Base-by-base conservation (phyloP, 2,113 vertebrate species). In the Malurus elegans region DNA sequence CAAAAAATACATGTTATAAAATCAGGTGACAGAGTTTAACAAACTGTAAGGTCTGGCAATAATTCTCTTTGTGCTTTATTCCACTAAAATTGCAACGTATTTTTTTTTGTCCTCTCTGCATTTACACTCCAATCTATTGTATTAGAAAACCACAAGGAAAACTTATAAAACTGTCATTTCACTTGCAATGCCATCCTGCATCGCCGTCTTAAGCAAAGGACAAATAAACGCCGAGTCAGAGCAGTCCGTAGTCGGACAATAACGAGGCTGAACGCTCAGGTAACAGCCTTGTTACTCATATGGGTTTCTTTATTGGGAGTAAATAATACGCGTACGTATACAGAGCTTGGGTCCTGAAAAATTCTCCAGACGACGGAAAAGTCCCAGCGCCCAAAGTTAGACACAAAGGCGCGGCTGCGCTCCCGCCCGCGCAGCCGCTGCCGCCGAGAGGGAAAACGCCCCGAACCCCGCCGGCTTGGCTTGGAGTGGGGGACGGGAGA, bases 361-460 rank as follows among this genome's bases (percentile, higher is more conserved):
- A 53, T 44, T 31, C 36, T 50, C 16, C 29, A 48, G 64, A 65
- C 69, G 10, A 51, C 89, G 67, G 65, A 48, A 14, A 88, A 80
- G 90, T 93, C 93, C 48, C 71, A 20, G 42, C 74, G 66, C 94
- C 93, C 58, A 47, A 97, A 98, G 97, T 98, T 97, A 89, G 93
- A 93, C 89, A 98, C 97, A 98, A 98, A 97, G 96, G 96, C 88
- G 40, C 62, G 44, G 92, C 95, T 51, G 82, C 79, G 4, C 51
- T 74, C 53, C 85, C 25, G 24, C 84, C 53, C 69, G 26, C 42
- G 56, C 60, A 60, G 74, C 1, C 53, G 31, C 16, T 26, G 84
- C 62, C 47, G 25, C 71, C 36, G 4, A 18, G 23, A 67, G 45
- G 58, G 71, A 93, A 88, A 94, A 94, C 94, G 96, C 96, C 93